phyloP scores from a whole-genome alignment of 1,140 invertebrate genomes.

The Grapholita molesta region DNA sequence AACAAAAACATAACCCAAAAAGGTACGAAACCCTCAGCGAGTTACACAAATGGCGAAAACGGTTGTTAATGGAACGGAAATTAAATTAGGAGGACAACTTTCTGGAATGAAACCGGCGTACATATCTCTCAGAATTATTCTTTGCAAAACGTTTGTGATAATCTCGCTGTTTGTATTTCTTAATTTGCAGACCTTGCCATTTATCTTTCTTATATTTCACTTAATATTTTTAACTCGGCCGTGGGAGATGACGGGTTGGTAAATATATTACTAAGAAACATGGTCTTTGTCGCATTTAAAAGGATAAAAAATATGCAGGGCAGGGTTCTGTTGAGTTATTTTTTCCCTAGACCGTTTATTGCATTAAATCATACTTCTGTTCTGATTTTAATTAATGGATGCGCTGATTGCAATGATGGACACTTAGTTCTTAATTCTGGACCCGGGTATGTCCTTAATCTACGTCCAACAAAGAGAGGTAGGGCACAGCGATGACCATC shows the following conservation, averaged over 20 bases:
- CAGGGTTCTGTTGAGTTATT: too few species aligned
- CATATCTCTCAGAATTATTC: not conserved
- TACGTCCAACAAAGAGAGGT: too few species aligned
- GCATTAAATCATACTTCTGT: too few species aligned
- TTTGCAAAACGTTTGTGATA: not conserved
- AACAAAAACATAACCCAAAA: not conserved
- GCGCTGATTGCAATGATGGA: too few species aligned
- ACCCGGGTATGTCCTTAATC: too few species aligned
- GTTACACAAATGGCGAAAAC: not conserved
- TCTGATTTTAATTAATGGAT: too few species aligned
- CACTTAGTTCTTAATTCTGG: too few species aligned
- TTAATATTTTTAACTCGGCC: not conserved
- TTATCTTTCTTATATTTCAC: not conserved
- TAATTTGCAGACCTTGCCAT: not conserved
- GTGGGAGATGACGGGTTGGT: not conserved
- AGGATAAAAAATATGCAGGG: not conserved
- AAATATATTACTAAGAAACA: not conserved
- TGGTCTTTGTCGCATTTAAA: not conserved
- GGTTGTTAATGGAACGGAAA: constrained; percentile 15
- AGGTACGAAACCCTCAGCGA: not conserved
- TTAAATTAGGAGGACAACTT: not conserved
- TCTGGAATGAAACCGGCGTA: not conserved
- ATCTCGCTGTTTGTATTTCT: not conserved
- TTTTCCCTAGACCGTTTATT: too few species aligned
- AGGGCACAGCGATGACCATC: too few species aligned